A percentile compares a stretch with the other conserved stretches of the same genome.
Conservation (phyloP, 2,113 vertebrate species). For the Phalacrocorax carbo region DNA sequence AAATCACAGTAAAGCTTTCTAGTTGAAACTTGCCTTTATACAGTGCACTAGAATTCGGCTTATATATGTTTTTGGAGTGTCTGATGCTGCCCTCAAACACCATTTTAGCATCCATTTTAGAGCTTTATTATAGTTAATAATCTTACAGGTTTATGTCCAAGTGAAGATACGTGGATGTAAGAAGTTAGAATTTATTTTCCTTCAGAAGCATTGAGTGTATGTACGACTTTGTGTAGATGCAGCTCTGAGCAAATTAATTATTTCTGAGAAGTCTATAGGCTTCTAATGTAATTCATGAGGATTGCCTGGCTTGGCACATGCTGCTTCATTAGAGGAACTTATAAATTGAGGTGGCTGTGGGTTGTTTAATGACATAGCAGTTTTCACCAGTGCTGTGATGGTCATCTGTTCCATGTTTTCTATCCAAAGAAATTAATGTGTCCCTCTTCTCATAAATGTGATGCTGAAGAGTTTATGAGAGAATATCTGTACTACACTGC, state of each 20-base stretch:
- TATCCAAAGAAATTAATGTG: neutral
- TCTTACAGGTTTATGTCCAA: neutral
- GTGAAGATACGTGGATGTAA: neutral
- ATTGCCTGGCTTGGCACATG: neutral
- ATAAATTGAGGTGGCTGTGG: neutral
- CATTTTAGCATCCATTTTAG: slow-evolving; percentile 32
- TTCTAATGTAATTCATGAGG: neutral
- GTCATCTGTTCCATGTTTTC: neutral
- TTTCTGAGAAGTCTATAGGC: neutral
- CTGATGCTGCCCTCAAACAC: slow-evolving; percentile 30
- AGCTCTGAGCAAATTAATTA: neutral
- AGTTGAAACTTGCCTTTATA: slow-evolving; percentile 45
- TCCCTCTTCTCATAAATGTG: neutral
- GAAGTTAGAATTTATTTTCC: slow-evolving; percentile 29
- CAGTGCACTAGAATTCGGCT: slow-evolving; percentile 13
- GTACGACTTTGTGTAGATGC: neutral
- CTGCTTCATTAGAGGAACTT: neutral
- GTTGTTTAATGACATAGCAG: slow-evolving; percentile 6
- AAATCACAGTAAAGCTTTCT: slow-evolving; percentile 47
- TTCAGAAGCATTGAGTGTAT: neutral
- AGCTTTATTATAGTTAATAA: slow-evolving; percentile 41
- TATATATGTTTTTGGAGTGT: slow-evolving; percentile 11
- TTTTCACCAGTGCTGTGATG: neutral
- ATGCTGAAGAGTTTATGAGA: neutral
- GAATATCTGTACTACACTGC: neutral